Evolutionary conservation across 2,797 vertebrate species (phyloP).

Genomic region (Falco columbarius): DNA sequence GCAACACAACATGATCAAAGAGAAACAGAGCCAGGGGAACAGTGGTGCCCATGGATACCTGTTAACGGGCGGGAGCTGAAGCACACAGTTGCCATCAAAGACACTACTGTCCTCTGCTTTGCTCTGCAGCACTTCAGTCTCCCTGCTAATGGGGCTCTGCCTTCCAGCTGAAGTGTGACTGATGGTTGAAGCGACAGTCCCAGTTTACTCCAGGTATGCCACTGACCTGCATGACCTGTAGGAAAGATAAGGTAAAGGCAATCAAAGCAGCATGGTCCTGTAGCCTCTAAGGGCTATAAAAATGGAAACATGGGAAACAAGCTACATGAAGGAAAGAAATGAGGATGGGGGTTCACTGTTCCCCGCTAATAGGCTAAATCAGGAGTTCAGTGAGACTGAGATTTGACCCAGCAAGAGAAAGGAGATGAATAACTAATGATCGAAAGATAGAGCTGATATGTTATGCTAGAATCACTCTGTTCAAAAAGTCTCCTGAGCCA

Average conservation of each 20-base stretch:
- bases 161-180: background rate
- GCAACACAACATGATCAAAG: background rate
- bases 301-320: constrained; percentile 4
- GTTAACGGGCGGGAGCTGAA: background rate
- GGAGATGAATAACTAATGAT: constrained; percentile 18
- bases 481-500: background rate
- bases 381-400: constrained; percentile 7
- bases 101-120: background rate
- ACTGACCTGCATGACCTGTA: background rate
- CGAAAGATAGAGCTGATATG: background rate
- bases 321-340: background rate
- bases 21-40: background rate
- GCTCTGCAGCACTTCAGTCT: background rate
- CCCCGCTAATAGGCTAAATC: background rate
- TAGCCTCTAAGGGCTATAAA: background rate
- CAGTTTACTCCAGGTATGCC: constrained; percentile 29
- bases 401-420: constrained; percentile 17
- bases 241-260: constrained; percentile 10
- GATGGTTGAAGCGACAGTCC: background rate
- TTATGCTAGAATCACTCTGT: constrained; percentile 6
- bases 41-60: constrained; percentile 7
- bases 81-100: background rate
- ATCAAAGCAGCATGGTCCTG: background rate
- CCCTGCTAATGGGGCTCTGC: background rate
- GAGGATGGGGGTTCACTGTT: background rate